phyloP scores from a whole-genome alignment of 2,113 vertebrate genomes.

The Garra rufa region DNA sequence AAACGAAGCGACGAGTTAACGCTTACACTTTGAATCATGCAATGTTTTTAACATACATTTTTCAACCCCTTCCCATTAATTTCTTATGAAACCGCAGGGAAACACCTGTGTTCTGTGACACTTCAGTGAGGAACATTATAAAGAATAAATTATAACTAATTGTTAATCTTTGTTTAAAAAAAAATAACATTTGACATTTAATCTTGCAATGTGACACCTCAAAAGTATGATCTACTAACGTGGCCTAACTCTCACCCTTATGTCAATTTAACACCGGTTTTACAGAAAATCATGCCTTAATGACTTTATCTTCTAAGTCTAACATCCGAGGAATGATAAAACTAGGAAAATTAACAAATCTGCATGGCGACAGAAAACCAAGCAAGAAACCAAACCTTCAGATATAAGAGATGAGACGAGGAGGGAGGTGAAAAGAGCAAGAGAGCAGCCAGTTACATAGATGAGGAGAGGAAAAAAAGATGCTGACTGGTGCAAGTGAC shows the following conservation, averaged over 20 bases:
- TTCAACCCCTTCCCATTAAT: background rate
- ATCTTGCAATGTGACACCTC: background rate
- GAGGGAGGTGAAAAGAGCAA: conserved; percentile 39
- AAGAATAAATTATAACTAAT: background rate
- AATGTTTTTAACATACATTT: background rate
- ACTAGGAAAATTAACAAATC: background rate
- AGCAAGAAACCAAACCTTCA: background rate
- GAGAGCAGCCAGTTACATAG: conserved; percentile 32
- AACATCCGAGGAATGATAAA: background rate
- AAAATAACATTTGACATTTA: background rate
- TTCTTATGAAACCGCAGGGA: background rate
- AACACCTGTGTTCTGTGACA: background rate
- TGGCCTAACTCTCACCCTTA: background rate
- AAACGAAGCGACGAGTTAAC: background rate
- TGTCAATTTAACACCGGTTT: background rate
- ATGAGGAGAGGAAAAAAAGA: conserved; percentile 39
- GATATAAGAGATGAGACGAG: background rate
- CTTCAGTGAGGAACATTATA: background rate
- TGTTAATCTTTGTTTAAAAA: background rate
- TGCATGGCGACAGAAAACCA: background rate
- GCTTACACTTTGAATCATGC: background rate
- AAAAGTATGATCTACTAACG: background rate
- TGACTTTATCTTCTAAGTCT: background rate
- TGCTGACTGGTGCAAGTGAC: conserved; percentile 29
- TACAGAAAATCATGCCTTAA: background rate